phyloP scores from a whole-genome alignment of 2,113 vertebrate species.

The Balaeniceps rex region DNA sequence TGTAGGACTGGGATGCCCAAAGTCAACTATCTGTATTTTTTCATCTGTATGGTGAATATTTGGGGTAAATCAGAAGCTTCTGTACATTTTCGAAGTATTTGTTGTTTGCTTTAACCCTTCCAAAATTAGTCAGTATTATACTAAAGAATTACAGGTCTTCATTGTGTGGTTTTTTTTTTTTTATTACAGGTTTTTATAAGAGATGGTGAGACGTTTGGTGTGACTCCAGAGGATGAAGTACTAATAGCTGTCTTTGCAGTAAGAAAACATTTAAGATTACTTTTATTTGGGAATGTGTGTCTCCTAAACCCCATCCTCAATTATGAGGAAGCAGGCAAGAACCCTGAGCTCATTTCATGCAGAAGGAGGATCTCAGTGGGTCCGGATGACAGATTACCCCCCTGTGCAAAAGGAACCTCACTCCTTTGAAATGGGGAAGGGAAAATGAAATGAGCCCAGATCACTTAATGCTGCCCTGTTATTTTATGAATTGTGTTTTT shows the following conservation, averaged over 20 bases:
- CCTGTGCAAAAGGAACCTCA: not conserved
- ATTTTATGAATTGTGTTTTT: not conserved
- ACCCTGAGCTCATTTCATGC: not conserved
- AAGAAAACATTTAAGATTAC: not conserved
- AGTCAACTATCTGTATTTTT: not conserved
- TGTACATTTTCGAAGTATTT: not conserved
- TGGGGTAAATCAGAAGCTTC: not conserved
- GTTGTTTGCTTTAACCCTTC: not conserved
- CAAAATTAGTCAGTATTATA: not conserved
- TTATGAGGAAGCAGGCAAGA: not conserved
- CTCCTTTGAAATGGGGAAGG: not conserved
- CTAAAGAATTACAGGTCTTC: not conserved
- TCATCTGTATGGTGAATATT: not conserved
- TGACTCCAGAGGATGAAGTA: fast-evolving
- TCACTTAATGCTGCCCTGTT: not conserved
- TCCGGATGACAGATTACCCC: not conserved
- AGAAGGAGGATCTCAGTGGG: not conserved
- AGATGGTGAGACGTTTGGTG: fast-evolving
- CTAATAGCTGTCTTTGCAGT: conserved; percentile 19
- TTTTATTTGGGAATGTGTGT: not conserved
- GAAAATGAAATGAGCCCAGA: not conserved
- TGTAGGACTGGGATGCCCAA: not conserved
- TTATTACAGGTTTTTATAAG: not conserved
- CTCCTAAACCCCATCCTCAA: not conserved
- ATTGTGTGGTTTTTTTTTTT: not conserved